Percentiles rank a stretch among this genome's conserved stretches.
These are phyloP conservation scores for Serripes groenlandicus DNA, from an alignment of 2,888 invertebrate genomes.

Conservation along the genomic window DNA sequence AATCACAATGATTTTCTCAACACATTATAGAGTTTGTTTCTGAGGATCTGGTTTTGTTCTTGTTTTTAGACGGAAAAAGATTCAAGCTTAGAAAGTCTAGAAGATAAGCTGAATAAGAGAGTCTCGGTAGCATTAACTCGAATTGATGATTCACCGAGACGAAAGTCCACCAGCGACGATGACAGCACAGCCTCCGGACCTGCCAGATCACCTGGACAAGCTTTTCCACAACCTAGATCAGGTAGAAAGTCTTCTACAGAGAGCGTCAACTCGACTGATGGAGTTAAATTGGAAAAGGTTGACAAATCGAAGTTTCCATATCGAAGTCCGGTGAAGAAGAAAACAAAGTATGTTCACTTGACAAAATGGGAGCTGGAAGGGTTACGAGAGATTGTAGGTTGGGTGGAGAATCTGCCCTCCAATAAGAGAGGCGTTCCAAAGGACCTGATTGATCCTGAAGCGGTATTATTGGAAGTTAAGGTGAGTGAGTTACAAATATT, in stretches of 20 bases:
- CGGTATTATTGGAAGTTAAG: slow-evolving; percentile 94
- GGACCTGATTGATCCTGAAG: slow-evolving; percentile 95
- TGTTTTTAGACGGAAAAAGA: slow-evolving; percentile 22
- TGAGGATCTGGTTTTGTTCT: slow-evolving; percentile 3
- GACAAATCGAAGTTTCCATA: slow-evolving; percentile 47
- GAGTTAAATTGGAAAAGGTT: slow-evolving; percentile 41
- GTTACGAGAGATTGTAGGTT: slow-evolving; percentile 91
- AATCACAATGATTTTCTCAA: too few relatives aligned
- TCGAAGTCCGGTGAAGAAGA: slow-evolving; percentile 60
- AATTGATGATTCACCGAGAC: slow-evolving; percentile 72
- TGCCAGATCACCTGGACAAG: slow-evolving; percentile 58
- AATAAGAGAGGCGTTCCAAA: slow-evolving; percentile 97
- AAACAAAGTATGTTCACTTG: slow-evolving; percentile 73
- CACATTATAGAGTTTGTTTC: too few relatives aligned
- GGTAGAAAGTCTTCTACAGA: slow-evolving; percentile 69
- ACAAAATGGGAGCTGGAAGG: slow-evolving; percentile 83
- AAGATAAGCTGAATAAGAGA: slow-evolving; percentile 75
- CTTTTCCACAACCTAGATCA: slow-evolving; percentile 45
- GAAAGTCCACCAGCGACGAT: slow-evolving; percentile 68
- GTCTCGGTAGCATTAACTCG: slow-evolving; percentile 80
- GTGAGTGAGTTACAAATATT: too few relatives aligned
- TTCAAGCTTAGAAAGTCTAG: slow-evolving; percentile 22
- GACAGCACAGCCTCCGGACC: slow-evolving; percentile 63
- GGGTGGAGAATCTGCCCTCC: slow-evolving; percentile 95
- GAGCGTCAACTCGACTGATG: slow-evolving; percentile 67